phyloP scores from a whole-genome alignment of 2,888 invertebrate genomes.

The Ornithoptera alexandrae region DNA sequence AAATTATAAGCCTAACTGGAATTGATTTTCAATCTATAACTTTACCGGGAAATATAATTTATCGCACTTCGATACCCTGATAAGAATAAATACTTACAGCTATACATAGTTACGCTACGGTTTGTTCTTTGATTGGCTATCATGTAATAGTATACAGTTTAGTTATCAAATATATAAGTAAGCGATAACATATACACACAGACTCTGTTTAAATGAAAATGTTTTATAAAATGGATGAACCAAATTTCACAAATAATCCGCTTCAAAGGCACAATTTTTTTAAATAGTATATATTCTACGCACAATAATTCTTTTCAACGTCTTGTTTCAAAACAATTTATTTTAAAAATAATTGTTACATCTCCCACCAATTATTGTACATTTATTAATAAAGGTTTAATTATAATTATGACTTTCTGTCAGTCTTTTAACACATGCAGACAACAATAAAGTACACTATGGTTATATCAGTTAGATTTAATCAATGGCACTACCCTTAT shows the following conservation, averaged over 20 bases:
- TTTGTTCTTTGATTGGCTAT: conserved; percentile 24
- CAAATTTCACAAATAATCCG: background rate
- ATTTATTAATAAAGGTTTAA: too few relatives aligned
- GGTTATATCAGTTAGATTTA: too few relatives aligned
- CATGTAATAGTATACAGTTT: conserved; percentile 11
- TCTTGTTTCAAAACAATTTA: too few relatives aligned
- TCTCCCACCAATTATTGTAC: too few relatives aligned
- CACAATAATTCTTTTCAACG: too few relatives aligned
- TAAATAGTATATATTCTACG: too few relatives aligned
- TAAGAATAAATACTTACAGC: conserved; percentile 20
- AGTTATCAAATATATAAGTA: conserved; percentile 19
- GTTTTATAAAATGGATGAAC: background rate
- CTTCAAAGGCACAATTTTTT: too few relatives aligned
- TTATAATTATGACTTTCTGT: too few relatives aligned
- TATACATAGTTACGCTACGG: conserved; percentile 15
- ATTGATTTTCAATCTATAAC: conserved; percentile 4
- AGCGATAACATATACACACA: background rate
- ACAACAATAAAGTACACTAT: too few relatives aligned
- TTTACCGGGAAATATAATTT: conserved; percentile 20
- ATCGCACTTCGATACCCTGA: conserved; percentile 10
- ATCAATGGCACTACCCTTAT: too few relatives aligned
- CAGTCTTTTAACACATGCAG: too few relatives aligned
- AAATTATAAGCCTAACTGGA: background rate
- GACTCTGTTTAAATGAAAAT: background rate
- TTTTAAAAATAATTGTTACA: too few relatives aligned